Base-by-base conservation (phyloP, 2,888 invertebrate genomes). In the Orchesellides sinensis region DNA sequence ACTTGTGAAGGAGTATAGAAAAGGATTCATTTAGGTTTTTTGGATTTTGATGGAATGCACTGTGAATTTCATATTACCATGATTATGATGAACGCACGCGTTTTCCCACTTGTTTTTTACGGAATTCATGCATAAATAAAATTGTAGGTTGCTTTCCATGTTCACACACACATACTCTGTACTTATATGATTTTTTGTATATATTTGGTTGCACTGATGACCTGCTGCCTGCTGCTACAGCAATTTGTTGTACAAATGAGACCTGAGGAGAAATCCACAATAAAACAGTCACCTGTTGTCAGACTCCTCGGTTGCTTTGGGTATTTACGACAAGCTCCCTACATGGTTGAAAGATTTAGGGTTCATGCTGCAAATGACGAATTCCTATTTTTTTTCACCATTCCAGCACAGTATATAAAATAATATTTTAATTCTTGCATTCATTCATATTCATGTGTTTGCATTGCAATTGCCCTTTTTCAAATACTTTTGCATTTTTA, bases 271-370 rank as follows among this genome's bases (percentile, higher is more conserved):
- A 72, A 73, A 80, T 80, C 52, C 68, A 80, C 80, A 80, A 80
- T 80, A 80, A 80, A 80, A 80, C 80, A 73, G 80, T 80, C 80
- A 80, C 80, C 80, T 80, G 73, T 80, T 80, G 80, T 73, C 80
- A 80, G 80, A 80, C 80, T 80, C 73, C 73, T 80, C 73, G 40
- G 73, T 66, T 49, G 72, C 66, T 73, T 73, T 66, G 59, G 73
- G 80, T 80, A 80, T 80, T 80, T 80, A 80, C 80, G 80, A 80
- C 80, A 80, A 80, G 80, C 73, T 80, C 80, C 80, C 80, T 80
- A 80, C 80, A 73, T 72, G 66, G 73, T 47, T 49, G 73, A 68
- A 72, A 80, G 80, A 80, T 80, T 80, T 80, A 80, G 73, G 66
- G 68, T 25, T 80, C 45, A 80, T 65, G 54, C 79, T 35, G 73